phyloP scores from a whole-genome alignment of 2,797 vertebrate genomes.

The Hemitrygon akajei region DNA sequence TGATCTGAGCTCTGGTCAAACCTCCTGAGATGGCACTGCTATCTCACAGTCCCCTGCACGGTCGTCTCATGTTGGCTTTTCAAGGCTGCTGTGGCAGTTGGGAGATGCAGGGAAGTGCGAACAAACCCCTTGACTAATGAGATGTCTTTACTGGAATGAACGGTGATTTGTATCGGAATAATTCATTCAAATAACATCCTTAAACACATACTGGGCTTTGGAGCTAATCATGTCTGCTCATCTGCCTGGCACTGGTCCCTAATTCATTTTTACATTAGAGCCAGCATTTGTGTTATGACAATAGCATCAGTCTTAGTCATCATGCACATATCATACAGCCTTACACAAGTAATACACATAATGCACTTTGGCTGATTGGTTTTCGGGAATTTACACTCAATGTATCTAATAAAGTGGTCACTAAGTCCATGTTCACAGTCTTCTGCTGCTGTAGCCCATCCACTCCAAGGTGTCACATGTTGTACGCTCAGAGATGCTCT shows the following conservation, averaged over 20 bases:
- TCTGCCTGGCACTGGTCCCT: not conserved
- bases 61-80: not conserved
- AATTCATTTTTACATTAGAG: slow-evolving; percentile 34
- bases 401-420: too few relatives aligned
- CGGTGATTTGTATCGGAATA: slow-evolving; percentile 36
- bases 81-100: not conserved
- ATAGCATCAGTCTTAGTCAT: slow-evolving; percentile 25
- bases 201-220: slow-evolving; percentile 32
- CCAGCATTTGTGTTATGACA: slow-evolving; percentile 26
- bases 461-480: too few relatives aligned
- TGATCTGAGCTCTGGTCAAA: not conserved
- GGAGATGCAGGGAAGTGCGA: not conserved
- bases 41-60: not conserved
- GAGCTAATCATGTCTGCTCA: slow-evolving; percentile 25
- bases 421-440: too few relatives aligned
- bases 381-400: not conserved
- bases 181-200: slow-evolving; percentile 31
- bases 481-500: too few relatives aligned
- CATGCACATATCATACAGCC: slow-evolving; percentile 6
- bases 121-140: slow-evolving; percentile 35
- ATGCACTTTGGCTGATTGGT: slow-evolving; percentile 6
- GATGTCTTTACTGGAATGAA: slow-evolving; percentile 32
- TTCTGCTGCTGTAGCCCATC: too few relatives aligned
- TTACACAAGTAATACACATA: slow-evolving; percentile 19
- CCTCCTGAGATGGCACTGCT: not conserved